These are phyloP conservation scores for Myopa tessellatipennis DNA, from an alignment of 2,888 invertebrate species.

Conservation along the genomic window DNA sequence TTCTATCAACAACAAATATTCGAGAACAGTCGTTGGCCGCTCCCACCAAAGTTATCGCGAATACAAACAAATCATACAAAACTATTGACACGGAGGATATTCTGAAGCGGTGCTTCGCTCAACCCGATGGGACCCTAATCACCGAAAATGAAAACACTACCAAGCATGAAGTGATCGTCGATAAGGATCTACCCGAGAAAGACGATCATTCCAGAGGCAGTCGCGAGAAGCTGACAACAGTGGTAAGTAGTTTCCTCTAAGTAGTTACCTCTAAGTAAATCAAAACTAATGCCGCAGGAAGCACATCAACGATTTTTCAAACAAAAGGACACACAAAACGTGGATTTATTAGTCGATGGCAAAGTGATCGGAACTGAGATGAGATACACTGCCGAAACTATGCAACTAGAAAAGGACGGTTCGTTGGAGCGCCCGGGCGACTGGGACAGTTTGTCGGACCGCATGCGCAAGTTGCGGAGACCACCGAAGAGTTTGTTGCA, in stretches of 20 bases:
- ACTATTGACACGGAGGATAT: conserved; percentile 89
- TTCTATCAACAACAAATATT: conserved; percentile 72
- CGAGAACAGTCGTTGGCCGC: conserved; percentile 70
- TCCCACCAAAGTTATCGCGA: conserved; percentile 77
- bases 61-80: conserved; percentile 81
- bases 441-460: conserved; percentile 83
- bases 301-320: conserved; percentile 76
- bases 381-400: conserved; percentile 83
- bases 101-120: conserved; percentile 79
- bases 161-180: conserved; percentile 85
- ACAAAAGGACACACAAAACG: conserved; percentile 83
- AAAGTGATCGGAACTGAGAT: conserved; percentile 83
- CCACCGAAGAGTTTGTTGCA: conserved; percentile 68
- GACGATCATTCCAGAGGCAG: conserved; percentile 66
- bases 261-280: not conserved
- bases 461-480: conserved; percentile 77
- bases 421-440: conserved; percentile 76
- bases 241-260: conserved; percentile 52
- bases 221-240: conserved; percentile 62
- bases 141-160: conserved; percentile 86
- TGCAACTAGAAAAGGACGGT: conserved; percentile 79
- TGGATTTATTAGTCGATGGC: conserved; percentile 86
- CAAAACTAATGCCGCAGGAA: conserved; percentile 57
- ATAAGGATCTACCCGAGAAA: conserved; percentile 80
- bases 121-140: conserved; percentile 85